phyloP scores from a whole-genome alignment of 2,797 vertebrate genomes.

The Cottoperca gobio region DNA sequence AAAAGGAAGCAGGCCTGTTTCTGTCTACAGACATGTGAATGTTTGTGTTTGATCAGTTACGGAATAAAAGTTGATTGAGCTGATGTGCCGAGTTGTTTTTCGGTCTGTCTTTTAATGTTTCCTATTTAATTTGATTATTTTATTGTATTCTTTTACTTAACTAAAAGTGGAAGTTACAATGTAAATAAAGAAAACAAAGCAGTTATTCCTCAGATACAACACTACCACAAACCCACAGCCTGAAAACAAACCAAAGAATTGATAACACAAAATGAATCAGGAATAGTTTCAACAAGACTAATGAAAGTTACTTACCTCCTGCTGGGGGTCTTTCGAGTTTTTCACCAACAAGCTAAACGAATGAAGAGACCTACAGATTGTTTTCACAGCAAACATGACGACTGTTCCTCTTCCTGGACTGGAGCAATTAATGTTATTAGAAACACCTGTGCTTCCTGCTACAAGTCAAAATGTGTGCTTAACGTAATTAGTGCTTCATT shows the following conservation, averaged over 20 bases:
- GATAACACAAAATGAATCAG: background rate
- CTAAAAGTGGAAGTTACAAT: no score
- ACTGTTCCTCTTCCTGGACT: no score
- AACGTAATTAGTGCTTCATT: background rate
- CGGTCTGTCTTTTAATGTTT: background rate
- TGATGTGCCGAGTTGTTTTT: background rate
- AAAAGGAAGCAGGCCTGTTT: slow-evolving; percentile 20
- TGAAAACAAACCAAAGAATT: background rate
- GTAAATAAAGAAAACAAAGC: no score
- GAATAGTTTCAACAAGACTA: background rate
- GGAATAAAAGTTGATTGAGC: slow-evolving; percentile 64
- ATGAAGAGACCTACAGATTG: no score
- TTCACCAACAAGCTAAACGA: background rate
- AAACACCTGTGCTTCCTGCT: background rate
- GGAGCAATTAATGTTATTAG: background rate
- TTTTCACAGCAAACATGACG: no score
- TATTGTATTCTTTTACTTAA: background rate
- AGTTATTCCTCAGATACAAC: background rate
- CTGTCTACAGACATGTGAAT: slow-evolving; percentile 41
- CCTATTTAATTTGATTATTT: no score
- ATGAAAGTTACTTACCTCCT: background rate
- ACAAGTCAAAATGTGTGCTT: background rate
- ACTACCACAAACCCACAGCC: background rate
- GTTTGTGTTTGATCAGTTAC: slow-evolving; percentile 39
- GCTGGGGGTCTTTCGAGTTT: background rate